These are phyloP conservation scores for Platyscapa corneri DNA, from an alignment of 1,140 invertebrate species.

Conservation along the genomic window DNA sequence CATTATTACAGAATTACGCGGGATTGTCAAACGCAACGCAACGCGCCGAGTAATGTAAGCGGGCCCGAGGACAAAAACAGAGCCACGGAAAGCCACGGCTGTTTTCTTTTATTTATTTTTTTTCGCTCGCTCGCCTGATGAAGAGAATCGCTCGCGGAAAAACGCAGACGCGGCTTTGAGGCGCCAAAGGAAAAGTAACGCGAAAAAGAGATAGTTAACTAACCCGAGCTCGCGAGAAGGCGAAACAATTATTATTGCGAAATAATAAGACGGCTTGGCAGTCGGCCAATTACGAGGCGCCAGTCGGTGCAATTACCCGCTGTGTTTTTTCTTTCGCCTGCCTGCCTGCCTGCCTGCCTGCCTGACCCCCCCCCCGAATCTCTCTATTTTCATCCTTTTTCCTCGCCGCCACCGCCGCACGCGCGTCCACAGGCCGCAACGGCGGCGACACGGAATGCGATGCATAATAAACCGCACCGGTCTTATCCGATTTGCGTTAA, in stretches of 20 bases:
- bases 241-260: conserved; percentile 35
- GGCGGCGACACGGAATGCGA: neutral
- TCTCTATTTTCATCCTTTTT: no score
- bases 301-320: conserved; percentile 33
- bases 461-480: neutral
- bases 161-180: neutral
- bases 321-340: conserved; percentile 1
- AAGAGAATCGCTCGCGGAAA: neutral
- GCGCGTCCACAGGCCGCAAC: neutral
- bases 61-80: no score
- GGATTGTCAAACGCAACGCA: no score
- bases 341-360: no score
- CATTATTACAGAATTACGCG: no score
- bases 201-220: neutral
- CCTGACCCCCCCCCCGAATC: neutral
- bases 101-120: no score
- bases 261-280: conserved; percentile 44
- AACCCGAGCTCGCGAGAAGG: no score
- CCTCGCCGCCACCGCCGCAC: conserved; percentile 2
- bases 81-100: no score
- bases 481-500: neutral
- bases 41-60: no score
- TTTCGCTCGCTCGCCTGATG: no score
- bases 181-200: conserved; percentile 21
- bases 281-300: conserved; percentile 39